Percentiles rank a stretch among this genome's conserved stretches.
Conservation (phyloP, 2,797 vertebrate species). For the Ptychadena robeensis region DNA sequence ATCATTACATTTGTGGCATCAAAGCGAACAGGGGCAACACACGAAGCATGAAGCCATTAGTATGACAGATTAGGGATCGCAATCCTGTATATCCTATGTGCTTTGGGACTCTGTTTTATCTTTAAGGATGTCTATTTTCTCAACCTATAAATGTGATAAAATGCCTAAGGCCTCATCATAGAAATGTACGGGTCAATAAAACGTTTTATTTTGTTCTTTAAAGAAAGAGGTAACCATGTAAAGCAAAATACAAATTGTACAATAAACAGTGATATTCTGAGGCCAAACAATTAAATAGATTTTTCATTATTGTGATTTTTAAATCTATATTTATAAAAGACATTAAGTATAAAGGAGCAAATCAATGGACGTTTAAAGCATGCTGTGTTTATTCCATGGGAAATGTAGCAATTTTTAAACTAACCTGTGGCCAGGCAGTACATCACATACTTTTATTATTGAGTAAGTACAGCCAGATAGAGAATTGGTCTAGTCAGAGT, state of each 20-base stretch:
- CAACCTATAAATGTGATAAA: constrained; percentile 37
- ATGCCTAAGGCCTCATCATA: constrained; percentile 5
- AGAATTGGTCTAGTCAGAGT: no score
- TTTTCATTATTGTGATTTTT: not conserved
- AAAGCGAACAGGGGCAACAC: constrained; percentile 27
- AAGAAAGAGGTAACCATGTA: not conserved
- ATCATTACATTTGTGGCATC: constrained; percentile 46
- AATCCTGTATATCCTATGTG: constrained; percentile 17
- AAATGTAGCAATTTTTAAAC: not conserved
- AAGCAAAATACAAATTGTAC: no score
- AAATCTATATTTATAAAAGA: not conserved
- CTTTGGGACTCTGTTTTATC: constrained; percentile 48
- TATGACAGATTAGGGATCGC: constrained; percentile 53
- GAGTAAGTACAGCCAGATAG: no score
- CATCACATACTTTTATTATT: no score
- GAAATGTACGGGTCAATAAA: constrained; percentile 12
- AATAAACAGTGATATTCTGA: no score
- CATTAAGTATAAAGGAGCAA: not conserved
- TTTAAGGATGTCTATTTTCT: constrained; percentile 48
- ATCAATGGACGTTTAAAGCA: not conserved
- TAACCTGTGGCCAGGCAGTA: no score
- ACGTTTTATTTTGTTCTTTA: constrained; percentile 17
- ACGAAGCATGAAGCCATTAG: constrained; percentile 48
- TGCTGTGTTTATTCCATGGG: not conserved
- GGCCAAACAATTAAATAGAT: not conserved